Base-by-base conservation (phyloP, 2,888 invertebrate genomes). In the Rotaria socialis region DNA sequence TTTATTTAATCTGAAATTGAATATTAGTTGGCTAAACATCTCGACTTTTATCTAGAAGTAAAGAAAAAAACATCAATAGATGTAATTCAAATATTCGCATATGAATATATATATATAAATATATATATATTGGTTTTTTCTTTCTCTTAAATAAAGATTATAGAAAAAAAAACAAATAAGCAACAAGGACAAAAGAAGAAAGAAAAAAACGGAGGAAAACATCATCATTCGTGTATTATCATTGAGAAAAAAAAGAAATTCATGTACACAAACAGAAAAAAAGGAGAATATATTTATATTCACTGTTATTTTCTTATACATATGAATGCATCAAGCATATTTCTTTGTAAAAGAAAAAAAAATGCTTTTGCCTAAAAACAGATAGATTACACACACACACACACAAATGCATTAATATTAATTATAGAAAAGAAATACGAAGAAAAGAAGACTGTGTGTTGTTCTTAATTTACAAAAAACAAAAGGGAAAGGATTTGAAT, bases 321-420 rank as follows among this genome's bases (percentile, higher is more conserved):
- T 67, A 67, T 27, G 35, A 67, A 67, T 35, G 35, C 19, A 67
- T 35, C 19, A 35, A 35, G 67, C 67, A 67, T 67, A 67, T 67
- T 67, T 67, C 35, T 67, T 67, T 67, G 27, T 27, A 67, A 58
- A 67, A 67, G 60, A 67, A 67, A 67, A 67, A 60, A 14, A 35
- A 67, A 35, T 67, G 67, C 27, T 55, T 55, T 67, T 67, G 67
- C 67, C 67, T 67, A 67, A 67, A 67, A 67, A 67, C 60, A 60
- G 27, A 60, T 60, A 67, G 27, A 67, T 67, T 67, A 67, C 35
- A 67, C 67, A 67, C 67, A 35, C 55, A 22, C 55, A 55, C 52
- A 55, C 52, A 55, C 55, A 55, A 55, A 67, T 27, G 27, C 67
- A 67, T 14, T 16, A 27, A 27, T 10, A 14, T 24, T 60, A 27